These are phyloP conservation scores for Phainopepla nitens DNA, from an alignment of 2,113 vertebrate species.

Conservation along the genomic window DNA sequence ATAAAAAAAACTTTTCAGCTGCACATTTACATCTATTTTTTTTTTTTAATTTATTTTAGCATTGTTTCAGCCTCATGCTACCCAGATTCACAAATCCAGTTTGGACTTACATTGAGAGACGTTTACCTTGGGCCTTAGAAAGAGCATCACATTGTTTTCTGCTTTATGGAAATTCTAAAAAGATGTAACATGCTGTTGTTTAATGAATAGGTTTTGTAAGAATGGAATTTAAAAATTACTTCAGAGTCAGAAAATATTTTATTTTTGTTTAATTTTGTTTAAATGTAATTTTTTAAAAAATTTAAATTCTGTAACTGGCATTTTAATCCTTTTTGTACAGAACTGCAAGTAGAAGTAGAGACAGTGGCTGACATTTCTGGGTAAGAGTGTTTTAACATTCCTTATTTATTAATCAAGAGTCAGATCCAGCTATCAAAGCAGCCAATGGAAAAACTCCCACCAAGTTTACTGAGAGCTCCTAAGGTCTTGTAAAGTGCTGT, in stretches of 20 bases:
- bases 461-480: neutral
- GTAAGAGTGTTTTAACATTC: neutral
- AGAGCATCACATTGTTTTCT: neutral
- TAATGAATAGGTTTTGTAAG: neutral
- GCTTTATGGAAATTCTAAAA: neutral
- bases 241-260: neutral
- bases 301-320: neutral
- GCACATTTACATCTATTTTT: neutral
- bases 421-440: neutral
- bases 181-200: neutral
- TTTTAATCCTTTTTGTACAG: neutral
- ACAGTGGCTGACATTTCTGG: neutral
- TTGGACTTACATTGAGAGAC: neutral
- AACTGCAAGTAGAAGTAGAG: neutral
- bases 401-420: neutral
- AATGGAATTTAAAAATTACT: neutral
- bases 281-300: neutral
- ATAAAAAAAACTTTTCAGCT: neutral
- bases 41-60: neutral
- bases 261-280: neutral
- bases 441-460: neutral
- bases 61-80: neutral
- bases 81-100: neutral
- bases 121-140: neutral
- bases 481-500: neutral